Evolutionary conservation across 1,140 invertebrate species (phyloP).

Genomic region (Leptoteleia sp.): DNA sequence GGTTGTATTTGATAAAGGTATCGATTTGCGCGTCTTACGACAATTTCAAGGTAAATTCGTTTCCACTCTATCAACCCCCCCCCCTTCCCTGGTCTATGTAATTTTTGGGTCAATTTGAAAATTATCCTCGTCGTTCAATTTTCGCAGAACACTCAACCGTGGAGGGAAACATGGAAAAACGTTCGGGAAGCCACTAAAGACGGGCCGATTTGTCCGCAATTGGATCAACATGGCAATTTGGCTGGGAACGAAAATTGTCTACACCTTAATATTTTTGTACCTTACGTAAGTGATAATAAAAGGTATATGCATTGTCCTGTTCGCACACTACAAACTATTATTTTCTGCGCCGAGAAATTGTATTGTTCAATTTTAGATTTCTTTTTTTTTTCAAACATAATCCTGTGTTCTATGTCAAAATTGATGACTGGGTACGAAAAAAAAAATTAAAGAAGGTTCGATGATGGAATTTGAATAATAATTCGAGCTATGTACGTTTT

Average conservation of each 20-base stretch:
- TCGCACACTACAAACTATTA: slow-evolving; percentile 13
- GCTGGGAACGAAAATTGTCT: slow-evolving; percentile 77
- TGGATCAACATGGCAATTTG: slow-evolving; percentile 1
- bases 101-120: not conserved
- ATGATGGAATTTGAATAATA: no score
- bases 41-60: no score
- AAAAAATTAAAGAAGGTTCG: no score
- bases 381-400: no score
- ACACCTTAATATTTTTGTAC: slow-evolving; percentile 76
- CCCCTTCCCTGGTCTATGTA: no score
- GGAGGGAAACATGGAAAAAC: slow-evolving; percentile 71
- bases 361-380: not conserved
- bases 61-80: no score
- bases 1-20: no score
- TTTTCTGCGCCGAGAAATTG: slow-evolving; percentile 5
- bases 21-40: no score
- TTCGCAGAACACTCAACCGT: slow-evolving; percentile 70
- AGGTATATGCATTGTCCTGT: slow-evolving; percentile 2
- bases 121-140: slow-evolving; percentile 22
- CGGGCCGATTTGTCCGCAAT: slow-evolving; percentile 75
- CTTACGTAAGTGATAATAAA: slow-evolving; percentile 70
- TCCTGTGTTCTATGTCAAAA: no score
- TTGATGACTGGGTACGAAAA: no score
- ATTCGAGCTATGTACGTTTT: no score
- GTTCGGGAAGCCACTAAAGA: slow-evolving; percentile 71